phyloP scores from a whole-genome alignment of 2,888 invertebrate species.

The Horisme vitalbata region DNA sequence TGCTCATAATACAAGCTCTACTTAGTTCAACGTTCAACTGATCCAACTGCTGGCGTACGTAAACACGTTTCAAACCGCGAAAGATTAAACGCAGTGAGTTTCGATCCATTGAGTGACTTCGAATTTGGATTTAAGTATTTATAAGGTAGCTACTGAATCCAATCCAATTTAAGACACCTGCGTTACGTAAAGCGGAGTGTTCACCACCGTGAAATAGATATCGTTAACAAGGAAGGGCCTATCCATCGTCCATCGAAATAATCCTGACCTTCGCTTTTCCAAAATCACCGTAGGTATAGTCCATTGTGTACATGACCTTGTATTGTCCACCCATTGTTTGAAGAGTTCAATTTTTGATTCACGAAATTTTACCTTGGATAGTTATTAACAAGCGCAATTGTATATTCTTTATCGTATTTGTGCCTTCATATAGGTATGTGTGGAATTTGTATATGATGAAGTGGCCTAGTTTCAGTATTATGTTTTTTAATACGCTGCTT shows the following conservation, averaged over 20 bases:
- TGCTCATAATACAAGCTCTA: too few species aligned
- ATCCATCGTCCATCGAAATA: conserved; percentile 62
- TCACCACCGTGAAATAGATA: conserved; percentile 67
- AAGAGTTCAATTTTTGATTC: conserved; percentile 64
- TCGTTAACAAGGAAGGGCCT: conserved; percentile 67
- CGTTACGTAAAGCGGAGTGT: conserved; percentile 31
- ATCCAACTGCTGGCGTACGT: too few species aligned
- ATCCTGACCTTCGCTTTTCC: conserved; percentile 71
- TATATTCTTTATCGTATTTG: conserved; percentile 23
- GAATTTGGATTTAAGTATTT: too few species aligned
- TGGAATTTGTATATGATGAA: conserved; percentile 4
- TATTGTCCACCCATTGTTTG: conserved; percentile 53
- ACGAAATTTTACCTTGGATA: conserved; percentile 72
- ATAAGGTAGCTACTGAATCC: conserved; percentile 2
- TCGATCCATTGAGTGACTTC: too few species aligned
- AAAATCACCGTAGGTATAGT: conserved; percentile 57
- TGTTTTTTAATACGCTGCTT: neutral
- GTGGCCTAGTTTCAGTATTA: conserved; percentile 9
- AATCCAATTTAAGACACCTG: conserved; percentile 11
- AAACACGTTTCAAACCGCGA: too few species aligned
- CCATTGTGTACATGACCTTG: conserved; percentile 66
- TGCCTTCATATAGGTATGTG: neutral
- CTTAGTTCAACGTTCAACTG: too few species aligned
- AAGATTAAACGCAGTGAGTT: too few species aligned
- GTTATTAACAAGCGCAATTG: conserved; percentile 58